Evolutionary conservation across 2,113 vertebrate species (phyloP), one percentile per base, ranked within the genome.

Genomic region (Megaptera novaeangliae): DNA sequence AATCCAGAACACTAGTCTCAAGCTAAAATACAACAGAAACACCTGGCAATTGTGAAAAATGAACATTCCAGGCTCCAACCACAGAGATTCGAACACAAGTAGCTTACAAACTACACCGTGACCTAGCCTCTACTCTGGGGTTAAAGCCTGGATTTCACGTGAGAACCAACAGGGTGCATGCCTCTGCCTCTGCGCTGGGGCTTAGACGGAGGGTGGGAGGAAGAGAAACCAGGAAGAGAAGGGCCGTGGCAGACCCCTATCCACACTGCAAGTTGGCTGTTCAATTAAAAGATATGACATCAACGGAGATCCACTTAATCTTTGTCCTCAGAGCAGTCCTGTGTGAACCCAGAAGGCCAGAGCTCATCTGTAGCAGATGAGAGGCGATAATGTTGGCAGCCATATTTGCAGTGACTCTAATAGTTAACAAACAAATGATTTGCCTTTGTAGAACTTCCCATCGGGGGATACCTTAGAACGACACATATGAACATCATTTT

Each of bases 321-420:
- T 97, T 52, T 95, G 90, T 89, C 90, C 92, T 96, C 80, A 46
- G 49, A 84, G 44, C 23, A 80, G 91, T 92, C n/a, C 87, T 88
- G 64, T 71, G 64, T 41, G 85, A 95, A 93, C 57, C 68, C 92
- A 92, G 78, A 87, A 97, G 81, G 94, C 83, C 41, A 59, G 36
- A 89, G 91, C 55, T 97, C 91, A 86, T 94, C 57, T 94, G 55
- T 27, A 74, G 75, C 69, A 96, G 97, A 96, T 72, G 74, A 95
- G 83, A 95, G 96, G 92, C 87, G 90, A 85, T 66, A 83, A 92
- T 36, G 59, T 20, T 85, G 92, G 68, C 41, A 85, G 87, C 96
- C 96, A 94, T 90, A 81, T 95, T 91, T 90, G 74, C 95, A 66
- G 31, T 72, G 87, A 90, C 71, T 77, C 64, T 84, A 92, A 96